A percentile compares a stretch with the other conserved stretches of the same genome.
Evolutionary conservation across 2,113 vertebrate genomes (phyloP).

Genomic region (Scatophagus argus): DNA sequence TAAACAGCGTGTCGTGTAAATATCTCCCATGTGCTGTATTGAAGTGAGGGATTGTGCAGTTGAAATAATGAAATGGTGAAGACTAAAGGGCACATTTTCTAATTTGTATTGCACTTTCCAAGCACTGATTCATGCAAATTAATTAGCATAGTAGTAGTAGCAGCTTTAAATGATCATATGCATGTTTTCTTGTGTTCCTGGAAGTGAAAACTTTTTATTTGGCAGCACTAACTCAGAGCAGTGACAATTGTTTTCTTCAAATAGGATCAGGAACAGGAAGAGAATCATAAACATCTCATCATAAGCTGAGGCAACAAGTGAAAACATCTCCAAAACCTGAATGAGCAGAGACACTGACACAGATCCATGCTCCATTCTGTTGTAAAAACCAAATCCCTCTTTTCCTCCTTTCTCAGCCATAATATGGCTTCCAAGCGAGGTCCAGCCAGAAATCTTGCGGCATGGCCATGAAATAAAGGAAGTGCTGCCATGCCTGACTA

Average conservation of each 20-base stretch:
- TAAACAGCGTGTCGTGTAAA: background rate
- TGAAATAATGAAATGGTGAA: background rate
- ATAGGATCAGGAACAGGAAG: constrained; percentile 78
- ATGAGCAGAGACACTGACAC: constrained; percentile 74
- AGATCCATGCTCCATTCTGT: constrained; percentile 75
- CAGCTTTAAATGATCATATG: constrained; percentile 67
- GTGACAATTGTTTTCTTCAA: constrained; percentile 67
- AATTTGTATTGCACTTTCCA: background rate
- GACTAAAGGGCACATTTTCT: background rate
- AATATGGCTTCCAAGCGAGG: constrained; percentile 78
- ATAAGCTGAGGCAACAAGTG: constrained; percentile 77
- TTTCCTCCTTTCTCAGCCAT: constrained; percentile 70
- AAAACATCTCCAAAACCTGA: constrained; percentile 74
- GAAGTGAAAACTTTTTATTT: constrained; percentile 80
- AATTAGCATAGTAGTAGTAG: constrained; percentile 69
- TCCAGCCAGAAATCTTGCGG: constrained; percentile 82
- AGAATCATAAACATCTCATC: constrained; percentile 73
- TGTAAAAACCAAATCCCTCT: constrained; percentile 77
- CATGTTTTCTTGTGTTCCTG: constrained; percentile 69
- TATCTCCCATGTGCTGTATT: background rate
- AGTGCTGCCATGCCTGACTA: constrained; percentile 74
- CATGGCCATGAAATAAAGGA: constrained; percentile 78
- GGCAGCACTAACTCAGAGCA: constrained; percentile 61
- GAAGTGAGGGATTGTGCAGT: background rate
- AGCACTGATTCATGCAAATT: constrained; percentile 14